Evolutionary conservation across 2,888 invertebrate species (phyloP).

Genomic region (Drosophila pseudotakahashii): DNA sequence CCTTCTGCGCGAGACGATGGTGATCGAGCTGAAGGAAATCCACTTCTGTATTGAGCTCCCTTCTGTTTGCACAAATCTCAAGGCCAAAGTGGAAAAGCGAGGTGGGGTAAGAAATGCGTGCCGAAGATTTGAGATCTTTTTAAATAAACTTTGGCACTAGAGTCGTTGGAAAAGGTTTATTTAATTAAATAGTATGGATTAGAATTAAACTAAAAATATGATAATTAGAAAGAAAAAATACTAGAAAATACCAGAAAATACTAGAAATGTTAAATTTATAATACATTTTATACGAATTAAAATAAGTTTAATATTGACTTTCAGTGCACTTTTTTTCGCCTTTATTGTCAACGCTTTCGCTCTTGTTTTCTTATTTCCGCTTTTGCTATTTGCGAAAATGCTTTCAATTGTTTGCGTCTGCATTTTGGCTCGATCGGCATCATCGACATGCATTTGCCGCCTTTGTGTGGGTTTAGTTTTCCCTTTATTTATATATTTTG

Average conservation of each 20-base stretch:
- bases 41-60: slow-evolving; percentile 35
- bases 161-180: too few relatives aligned
- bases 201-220: too few relatives aligned
- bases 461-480: slow-evolving; percentile 15
- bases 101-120: slow-evolving; percentile 1
- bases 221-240: too few relatives aligned
- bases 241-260: too few relatives aligned
- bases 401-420: slow-evolving; percentile 61
- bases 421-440: slow-evolving; percentile 49
- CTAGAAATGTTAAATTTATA: too few relatives aligned
- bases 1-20: slow-evolving; percentile 13
- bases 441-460: slow-evolving; percentile 44
- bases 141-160: background rate
- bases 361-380: slow-evolving; percentile 26
- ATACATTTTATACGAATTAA: too few relatives aligned
- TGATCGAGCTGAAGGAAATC: slow-evolving; percentile 30
- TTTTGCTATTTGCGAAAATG: slow-evolving; percentile 49
- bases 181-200: too few relatives aligned
- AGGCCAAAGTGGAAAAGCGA: background rate
- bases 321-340: slow-evolving; percentile 6
- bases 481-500: slow-evolving; percentile 53
- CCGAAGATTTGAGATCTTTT: slow-evolving; percentile 18
- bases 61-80: slow-evolving; percentile 41
- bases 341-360: slow-evolving; percentile 26
- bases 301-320: background rate